Evolutionary conservation across 1,140 invertebrate species (phyloP).

Genomic region (Euwallacea fornicatus): DNA sequence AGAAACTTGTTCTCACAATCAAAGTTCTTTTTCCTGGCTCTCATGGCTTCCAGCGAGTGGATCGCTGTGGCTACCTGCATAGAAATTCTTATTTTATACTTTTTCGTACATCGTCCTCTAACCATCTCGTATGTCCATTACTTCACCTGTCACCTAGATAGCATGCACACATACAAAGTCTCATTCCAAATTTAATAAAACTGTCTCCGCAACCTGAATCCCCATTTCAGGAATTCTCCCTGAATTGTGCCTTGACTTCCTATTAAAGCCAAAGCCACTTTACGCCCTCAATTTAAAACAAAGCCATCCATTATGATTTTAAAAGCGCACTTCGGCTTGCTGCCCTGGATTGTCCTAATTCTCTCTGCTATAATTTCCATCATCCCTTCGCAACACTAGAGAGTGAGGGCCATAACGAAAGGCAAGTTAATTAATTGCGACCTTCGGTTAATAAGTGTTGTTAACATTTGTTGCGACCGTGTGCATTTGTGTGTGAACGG

Average conservation of each 20-base stretch:
- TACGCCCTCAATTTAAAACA: conserved; percentile 15
- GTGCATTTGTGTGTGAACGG: neutral
- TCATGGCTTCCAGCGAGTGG: too few relatives aligned
- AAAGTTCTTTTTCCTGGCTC: too few relatives aligned
- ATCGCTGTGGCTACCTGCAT: too few relatives aligned
- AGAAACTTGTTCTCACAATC: too few relatives aligned
- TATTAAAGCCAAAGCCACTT: conserved; percentile 11
- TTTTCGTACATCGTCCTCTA: too few relatives aligned
- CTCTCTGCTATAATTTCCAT: conserved; percentile 11
- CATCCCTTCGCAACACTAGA: conserved; percentile 4
- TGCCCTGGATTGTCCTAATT: conserved; percentile 20
- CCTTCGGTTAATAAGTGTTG: conserved; percentile 7
- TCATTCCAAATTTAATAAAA: neutral
- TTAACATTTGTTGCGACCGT: neutral
- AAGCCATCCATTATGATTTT: conserved; percentile 25
- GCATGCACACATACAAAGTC: too few relatives aligned
- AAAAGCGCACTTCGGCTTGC: conserved; percentile 3
- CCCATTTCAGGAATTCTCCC: too few relatives aligned
- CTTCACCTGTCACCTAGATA: too few relatives aligned
- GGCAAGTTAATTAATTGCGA: conserved; percentile 21
- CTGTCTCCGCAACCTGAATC: neutral
- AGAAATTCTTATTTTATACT: too few relatives aligned
- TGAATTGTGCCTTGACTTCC: conserved; percentile 1
- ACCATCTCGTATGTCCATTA: too few relatives aligned
- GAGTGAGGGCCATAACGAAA: conserved; percentile 5